Evolutionary conservation across 2,113 vertebrate genomes (phyloP), one percentile per base, ranked within the genome.

Genomic region (Urocitellus parryii): DNA sequence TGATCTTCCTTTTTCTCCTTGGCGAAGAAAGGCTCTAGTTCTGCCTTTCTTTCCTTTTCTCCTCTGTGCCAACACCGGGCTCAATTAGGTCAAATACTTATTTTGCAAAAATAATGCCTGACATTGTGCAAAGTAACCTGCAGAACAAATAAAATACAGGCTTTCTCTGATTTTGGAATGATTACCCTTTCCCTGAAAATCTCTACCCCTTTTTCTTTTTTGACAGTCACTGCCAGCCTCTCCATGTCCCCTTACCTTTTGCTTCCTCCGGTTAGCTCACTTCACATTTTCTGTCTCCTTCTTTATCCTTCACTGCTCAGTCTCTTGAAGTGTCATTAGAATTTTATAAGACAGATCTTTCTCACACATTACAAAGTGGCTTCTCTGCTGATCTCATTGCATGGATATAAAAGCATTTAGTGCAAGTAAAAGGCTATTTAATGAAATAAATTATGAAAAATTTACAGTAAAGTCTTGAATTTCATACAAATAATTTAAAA

Each of bases 401-500:
- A 67, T 67, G 76, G 56, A 91, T 61, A 51, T 76, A 58, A 93
- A 63, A 53, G 53, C 48, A 90, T 72, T 67, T 87, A 61, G n/a
- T 80, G 42, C 20, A 68, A 96, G 77, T 78, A 58, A 90, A 94
- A 92, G 95, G 48, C 70, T 87, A 12, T 76, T 95, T 73, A 91
- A 96, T 68, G 68, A 74, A 96, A 76, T 67, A 32, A 53, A 83
- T 82, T 45, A 73, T 48, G 68, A 63, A 78, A 80, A 96, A 85
- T 68, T 70, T 79, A 48, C 5, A 68, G 65, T 39, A 73, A 90
- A 82, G 48, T 63, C 87, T 67, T 88, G 48, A 27, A 56, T 93
- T 86, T 95, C 51, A 86, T 91, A 93, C 34, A 67, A 58, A 72
- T 94, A 73, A 90, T 91, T 95, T 34, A 53, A 45, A 85, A 83